These are phyloP conservation scores for Dynastes tityus DNA, from an alignment of 2,888 invertebrate species.

Conservation along the genomic window DNA sequence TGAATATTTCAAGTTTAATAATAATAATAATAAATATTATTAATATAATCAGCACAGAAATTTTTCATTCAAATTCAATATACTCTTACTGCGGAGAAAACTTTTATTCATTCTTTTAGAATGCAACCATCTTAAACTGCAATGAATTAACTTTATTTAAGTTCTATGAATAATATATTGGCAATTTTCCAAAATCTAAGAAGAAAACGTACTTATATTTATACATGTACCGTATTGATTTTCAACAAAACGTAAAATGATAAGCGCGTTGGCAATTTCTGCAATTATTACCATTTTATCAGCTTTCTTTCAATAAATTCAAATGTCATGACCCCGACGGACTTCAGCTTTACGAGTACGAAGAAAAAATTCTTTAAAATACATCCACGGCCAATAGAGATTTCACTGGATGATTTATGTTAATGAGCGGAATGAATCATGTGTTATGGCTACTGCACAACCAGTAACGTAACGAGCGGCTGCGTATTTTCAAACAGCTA, in stretches of 20 bases:
- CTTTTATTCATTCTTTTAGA: too few species aligned
- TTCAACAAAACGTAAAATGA: background rate
- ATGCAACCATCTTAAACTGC: too few species aligned
- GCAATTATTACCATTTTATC: conserved; percentile 16
- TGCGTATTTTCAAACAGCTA: conserved; percentile 15
- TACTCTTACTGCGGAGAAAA: too few species aligned
- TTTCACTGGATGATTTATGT: conserved; percentile 36
- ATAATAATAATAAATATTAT: too few species aligned
- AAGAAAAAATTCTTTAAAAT: conserved; percentile 21
- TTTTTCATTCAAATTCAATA: too few species aligned
- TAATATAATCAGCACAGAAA: too few species aligned
- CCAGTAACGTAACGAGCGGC: conserved; percentile 29
- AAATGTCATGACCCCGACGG: conserved; percentile 15
- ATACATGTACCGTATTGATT: too few species aligned
- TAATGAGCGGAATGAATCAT: conserved; percentile 41
- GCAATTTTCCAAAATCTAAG: too few species aligned
- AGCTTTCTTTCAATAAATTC: conserved; percentile 6
- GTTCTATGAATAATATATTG: too few species aligned
- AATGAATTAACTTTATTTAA: too few species aligned
- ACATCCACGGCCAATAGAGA: background rate
- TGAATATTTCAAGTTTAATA: too few species aligned
- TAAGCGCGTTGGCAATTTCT: background rate
- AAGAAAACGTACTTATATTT: too few species aligned
- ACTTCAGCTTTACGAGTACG: conserved; percentile 4
- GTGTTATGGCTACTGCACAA: conserved; percentile 39